These are phyloP conservation scores for Drosophila meridionalis DNA, from an alignment of 2,888 invertebrate species.

Conservation along the genomic window DNA sequence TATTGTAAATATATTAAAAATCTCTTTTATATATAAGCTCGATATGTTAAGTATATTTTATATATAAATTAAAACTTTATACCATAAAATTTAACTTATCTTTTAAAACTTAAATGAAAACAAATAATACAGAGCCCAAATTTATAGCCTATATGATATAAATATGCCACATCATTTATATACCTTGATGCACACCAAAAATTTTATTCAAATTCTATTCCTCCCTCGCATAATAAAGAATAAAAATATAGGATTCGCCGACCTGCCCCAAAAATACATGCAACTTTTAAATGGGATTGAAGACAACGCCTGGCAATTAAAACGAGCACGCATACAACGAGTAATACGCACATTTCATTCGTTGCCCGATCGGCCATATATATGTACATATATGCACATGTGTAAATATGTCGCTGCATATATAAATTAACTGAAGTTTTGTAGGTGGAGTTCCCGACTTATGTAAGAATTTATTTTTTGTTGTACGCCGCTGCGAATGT, in stretches of 20 bases:
- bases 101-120: no score
- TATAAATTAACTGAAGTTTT: constrained; percentile 32
- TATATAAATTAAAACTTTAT: no score
- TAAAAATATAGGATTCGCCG: background rate
- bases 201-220: background rate
- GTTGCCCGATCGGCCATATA: constrained; percentile 50
- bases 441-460: constrained; percentile 77
- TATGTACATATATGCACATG: constrained; percentile 2
- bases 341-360: constrained; percentile 67
- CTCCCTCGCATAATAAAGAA: background rate
- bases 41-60: no score
- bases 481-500: constrained; percentile 37
- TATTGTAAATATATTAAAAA: no score
- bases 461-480: constrained; percentile 73
- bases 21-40: no score
- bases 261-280: constrained; percentile 41
- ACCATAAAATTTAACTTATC: no score
- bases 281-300: constrained; percentile 43
- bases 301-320: constrained; percentile 63
- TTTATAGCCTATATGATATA: background rate
- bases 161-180: background rate
- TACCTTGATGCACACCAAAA: background rate
- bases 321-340: constrained; percentile 44
- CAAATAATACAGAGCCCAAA: background rate
- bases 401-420: constrained; percentile 27